These are phyloP conservation scores for Botia kubotai DNA, from an alignment of 2,797 vertebrate species.

Conservation along the genomic window DNA sequence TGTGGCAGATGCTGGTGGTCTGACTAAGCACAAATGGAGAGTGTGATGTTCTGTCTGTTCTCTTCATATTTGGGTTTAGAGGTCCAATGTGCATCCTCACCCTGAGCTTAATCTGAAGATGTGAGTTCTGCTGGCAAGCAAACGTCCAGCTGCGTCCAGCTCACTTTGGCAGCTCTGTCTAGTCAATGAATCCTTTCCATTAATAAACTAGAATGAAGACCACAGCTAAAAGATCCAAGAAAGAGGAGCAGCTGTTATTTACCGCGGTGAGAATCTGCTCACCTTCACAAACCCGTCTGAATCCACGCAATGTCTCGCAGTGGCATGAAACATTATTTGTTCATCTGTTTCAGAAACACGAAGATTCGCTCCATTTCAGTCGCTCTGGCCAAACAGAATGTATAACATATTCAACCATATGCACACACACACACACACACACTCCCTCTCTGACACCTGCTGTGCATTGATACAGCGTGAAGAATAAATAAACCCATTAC, in stretches of 20 bases:
- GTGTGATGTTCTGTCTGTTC: conserved; percentile 55
- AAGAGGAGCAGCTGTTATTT: conserved; percentile 4
- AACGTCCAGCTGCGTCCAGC: neutral
- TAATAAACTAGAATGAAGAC: neutral
- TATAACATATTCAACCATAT: conserved; percentile 14
- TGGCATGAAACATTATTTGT: neutral
- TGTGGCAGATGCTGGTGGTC: conserved; percentile 59
- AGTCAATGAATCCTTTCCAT: neutral
- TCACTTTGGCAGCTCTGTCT: neutral
- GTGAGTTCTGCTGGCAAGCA: neutral
- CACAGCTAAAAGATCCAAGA: neutral
- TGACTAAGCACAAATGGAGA: conserved; percentile 50
- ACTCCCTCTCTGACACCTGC: neutral
- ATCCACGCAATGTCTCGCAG: neutral
- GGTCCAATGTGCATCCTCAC: conserved; percentile 9
- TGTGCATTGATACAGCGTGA: neutral
- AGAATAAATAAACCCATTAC: conserved; percentile 4
- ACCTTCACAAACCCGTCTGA: neutral
- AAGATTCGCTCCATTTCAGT: neutral
- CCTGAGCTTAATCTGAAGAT: conserved; percentile 7
- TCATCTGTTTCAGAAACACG: neutral
- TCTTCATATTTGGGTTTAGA: conserved; percentile 38
- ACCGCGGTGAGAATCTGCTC: neutral
- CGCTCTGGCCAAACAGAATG: conserved; percentile 18
- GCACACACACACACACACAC: neutral